Evolutionary conservation across 2,888 invertebrate species (phyloP), one percentile per base, ranked within the genome.

Genomic region (Mongoloraphidia duomilia): DNA sequence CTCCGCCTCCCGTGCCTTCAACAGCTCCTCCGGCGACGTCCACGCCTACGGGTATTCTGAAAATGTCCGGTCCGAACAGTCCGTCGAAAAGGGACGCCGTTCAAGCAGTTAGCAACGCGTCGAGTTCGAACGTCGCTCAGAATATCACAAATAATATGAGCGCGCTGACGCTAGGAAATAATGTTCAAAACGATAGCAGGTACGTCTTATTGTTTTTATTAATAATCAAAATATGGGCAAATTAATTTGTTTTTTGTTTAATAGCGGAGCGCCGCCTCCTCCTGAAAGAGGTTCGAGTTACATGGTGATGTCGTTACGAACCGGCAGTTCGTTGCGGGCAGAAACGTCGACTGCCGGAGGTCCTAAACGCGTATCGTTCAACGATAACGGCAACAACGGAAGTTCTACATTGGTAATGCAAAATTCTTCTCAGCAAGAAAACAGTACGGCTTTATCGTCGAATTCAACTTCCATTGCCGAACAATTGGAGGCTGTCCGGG

Each of bases 211-310:
- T 26, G 26, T 26, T 26, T n/a, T 26, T 26, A 26, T 26, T 26
- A 6, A 26, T 26, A 6, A 5, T 26, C 1, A 26, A 6, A 26
- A 26, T 6, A 6, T 6, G 26, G 6, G 26, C 26, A 6, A 26
- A 26, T 26, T 26, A 26, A 26, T 38, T 8, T 45, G 12, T 14
- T 37, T 36, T 37, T 38, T 37, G 12, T 37, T 14, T 39, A 13
- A n/a, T 17, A 36, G 35, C 12, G 58, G 54, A 34, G 76, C 83
- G 46, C 83, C 88, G 1, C 78, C 84, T 41, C 90, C 91, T 17
- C 92, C 92, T 3, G 88, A 90, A 65, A 77, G 92, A 53, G 89
- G 88, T 50, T 90, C 90, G 33, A 91, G 91, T 40, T 93, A 88
- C 66, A 80, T 86, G 4, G 80, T 87, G 34, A 88, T 90, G 86